These are phyloP conservation scores for Nesoenas mayeri DNA, from an alignment of 2,113 vertebrate genomes.

Conservation along the genomic window DNA sequence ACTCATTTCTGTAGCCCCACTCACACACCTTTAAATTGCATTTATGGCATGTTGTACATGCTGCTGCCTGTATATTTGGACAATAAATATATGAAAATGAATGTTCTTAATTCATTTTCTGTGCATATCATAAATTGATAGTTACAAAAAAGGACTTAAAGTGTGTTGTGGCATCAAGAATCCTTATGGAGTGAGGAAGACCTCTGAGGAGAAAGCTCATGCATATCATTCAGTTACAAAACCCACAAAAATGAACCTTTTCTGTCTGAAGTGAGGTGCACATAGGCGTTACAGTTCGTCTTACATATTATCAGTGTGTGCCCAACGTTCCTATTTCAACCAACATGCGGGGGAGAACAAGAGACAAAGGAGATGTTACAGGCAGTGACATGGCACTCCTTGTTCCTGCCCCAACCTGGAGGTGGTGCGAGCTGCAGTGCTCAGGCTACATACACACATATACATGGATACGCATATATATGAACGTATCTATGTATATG, in stretches of 20 bases:
- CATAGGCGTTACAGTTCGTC: background rate
- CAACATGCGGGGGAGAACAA: background rate
- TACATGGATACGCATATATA: background rate
- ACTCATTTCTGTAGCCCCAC: background rate
- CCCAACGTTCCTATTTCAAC: background rate
- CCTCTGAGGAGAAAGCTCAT: background rate
- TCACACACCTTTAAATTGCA: background rate
- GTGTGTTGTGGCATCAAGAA: background rate
- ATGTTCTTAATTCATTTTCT: background rate
- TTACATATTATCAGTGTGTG: background rate
- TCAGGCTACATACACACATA: background rate
- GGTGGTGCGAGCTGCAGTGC: background rate
- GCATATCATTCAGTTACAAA: background rate
- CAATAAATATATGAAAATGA: background rate
- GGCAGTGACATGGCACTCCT: rapidly evolving
- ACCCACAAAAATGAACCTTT: background rate
- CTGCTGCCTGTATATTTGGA: background rate
- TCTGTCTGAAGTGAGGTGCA: background rate
- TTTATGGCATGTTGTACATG: background rate
- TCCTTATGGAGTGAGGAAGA: background rate
- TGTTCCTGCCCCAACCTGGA: background rate
- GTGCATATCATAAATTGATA: background rate
- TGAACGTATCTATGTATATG: rapidly evolving
- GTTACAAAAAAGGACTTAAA: background rate
- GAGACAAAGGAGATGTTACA: background rate